Conservation (phyloP, 2,113 vertebrate genomes). For the Pyrgilauda ruficollis region DNA sequence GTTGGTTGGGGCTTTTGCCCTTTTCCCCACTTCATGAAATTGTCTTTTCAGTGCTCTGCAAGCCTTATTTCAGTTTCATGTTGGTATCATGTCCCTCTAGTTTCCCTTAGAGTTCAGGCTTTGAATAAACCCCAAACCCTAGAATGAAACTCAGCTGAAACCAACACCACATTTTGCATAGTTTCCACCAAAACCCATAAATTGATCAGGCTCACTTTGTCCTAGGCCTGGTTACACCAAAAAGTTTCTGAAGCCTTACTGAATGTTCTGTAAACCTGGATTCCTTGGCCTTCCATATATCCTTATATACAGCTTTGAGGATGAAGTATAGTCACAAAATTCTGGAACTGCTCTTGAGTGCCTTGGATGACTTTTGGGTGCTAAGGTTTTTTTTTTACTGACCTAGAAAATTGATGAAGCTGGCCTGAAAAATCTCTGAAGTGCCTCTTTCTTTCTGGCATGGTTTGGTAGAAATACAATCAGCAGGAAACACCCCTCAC, state of each 20-base stretch:
- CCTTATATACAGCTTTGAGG: neutral
- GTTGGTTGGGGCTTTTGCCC: neutral
- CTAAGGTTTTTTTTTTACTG: neutral
- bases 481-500: neutral
- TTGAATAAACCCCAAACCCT: neutral
- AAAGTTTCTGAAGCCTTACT: neutral
- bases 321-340: neutral
- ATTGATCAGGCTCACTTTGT: neutral
- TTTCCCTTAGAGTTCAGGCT: neutral
- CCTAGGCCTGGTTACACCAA: neutral
- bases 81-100: neutral
- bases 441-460: neutral
- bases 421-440: neutral
- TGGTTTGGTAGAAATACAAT: neutral
- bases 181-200: constrained; percentile 40
- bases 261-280: neutral
- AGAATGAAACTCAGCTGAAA: constrained; percentile 20
- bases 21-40: neutral
- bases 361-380: neutral
- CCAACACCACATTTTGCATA: constrained; percentile 15
- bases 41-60: neutral
- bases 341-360: neutral
- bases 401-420: neutral
- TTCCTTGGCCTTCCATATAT: neutral
- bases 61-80: neutral